Evolutionary conservation across 2,797 vertebrate genomes (phyloP), one percentile per base, ranked within the genome.

Genomic region (Basileuterus tristriatus): DNA sequence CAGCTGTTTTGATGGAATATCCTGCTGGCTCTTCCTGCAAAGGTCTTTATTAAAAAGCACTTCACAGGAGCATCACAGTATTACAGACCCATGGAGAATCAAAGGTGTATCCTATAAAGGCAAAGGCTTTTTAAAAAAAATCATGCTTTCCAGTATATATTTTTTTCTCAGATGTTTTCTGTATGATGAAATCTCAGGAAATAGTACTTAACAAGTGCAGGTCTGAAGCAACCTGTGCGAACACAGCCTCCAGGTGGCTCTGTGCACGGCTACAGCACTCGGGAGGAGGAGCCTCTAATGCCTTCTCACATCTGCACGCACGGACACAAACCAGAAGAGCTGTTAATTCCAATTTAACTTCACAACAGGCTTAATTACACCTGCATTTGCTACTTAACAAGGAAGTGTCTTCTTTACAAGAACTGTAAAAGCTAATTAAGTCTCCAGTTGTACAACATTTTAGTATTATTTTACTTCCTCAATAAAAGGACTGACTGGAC

Each of bases 191-290:
- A 36, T 32, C 15, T 49, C 44, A n/a, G 29, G 8, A 15, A 67
- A 20, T 1, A 4, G 12, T 10, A 11, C 9, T 74, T 37, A 4
- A 11, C 27, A n/a, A 11, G 30, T 10, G 6, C 1, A 16, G 20
- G 12, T 22, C 58, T 6, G 22, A 5, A 49, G 44, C 32, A 43
- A 26, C 6, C 32, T 41, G 36, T 46, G 55, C 17, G 18, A 67
- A 32, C 69, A 44, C 49, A 70, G 83, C 86, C 93, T 90, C 86
- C 90, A 84, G 78, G 63, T 3, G 72, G 67, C 64, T 44, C 29
- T 18, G 15, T 41, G n/a, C 32, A 15, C 10, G 5, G 27, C 75
- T 60, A 9, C 79, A 50, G 53, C 46, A 6, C 2, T 0, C 11
- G 53, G 9, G 8, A 64, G 26, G 5, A 15, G 18, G 5, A 2